Evolutionary conservation across 1,140 invertebrate species (phyloP).

Genomic region (Nixonia krombeini): DNA sequence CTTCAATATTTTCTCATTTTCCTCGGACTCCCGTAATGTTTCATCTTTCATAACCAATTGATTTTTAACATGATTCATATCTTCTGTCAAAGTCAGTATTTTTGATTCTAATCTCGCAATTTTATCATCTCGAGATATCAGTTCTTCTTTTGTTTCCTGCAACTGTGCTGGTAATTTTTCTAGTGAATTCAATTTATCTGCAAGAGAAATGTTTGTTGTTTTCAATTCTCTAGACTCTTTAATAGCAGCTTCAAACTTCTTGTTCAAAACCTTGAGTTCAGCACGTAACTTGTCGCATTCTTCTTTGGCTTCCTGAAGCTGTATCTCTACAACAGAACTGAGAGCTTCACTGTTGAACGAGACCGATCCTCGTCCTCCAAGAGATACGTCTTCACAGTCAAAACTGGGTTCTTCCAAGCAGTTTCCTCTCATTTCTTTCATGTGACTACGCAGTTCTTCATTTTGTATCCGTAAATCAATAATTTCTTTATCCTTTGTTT

Average conservation of each 20-base stretch:
- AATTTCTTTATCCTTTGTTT: conserved; percentile 60
- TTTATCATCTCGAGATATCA: conserved; percentile 15
- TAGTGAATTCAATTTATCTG: conserved; percentile 36
- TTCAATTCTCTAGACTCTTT: conserved; percentile 34
- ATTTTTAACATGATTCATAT: conserved; percentile 33
- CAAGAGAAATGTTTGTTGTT: conserved; percentile 27
- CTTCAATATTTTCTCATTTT: conserved; percentile 28
- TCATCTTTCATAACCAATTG: conserved; percentile 28
- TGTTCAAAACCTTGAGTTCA: conserved; percentile 36
- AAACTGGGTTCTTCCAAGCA: conserved; percentile 57
- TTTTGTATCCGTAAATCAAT: conserved; percentile 56
- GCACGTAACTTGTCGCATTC: conserved; percentile 49
- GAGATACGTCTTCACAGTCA: conserved; percentile 52
- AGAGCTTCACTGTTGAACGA: conserved; percentile 59
- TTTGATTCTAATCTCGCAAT: conserved; percentile 24
- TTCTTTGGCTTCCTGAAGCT: conserved; percentile 61
- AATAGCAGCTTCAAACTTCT: conserved; percentile 21
- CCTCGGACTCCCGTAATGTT: conserved; percentile 16
- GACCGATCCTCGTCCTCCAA: conserved; percentile 17
- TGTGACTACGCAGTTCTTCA: conserved; percentile 51
- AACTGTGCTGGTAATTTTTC: conserved; percentile 26
- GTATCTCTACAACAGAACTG: conserved; percentile 67
- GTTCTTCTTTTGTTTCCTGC: conserved; percentile 5
- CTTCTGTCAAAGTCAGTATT: conserved; percentile 22
- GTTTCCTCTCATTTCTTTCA: conserved; percentile 54